Evolutionary conservation across 1,140 invertebrate species (phyloP), one percentile per base, ranked within the genome.

Genomic region (Formica selysi): DNA sequence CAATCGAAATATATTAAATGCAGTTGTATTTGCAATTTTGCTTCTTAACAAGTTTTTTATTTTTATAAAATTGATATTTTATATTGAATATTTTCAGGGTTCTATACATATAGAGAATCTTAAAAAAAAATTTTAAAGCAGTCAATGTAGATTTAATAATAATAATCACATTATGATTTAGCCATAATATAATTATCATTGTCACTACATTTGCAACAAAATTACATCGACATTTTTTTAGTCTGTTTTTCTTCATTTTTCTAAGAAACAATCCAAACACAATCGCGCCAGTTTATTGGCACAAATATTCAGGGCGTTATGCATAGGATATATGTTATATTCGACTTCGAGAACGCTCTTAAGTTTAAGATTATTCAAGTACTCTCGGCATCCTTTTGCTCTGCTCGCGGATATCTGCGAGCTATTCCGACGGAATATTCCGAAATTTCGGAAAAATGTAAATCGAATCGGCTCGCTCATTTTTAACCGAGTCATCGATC

Each of bases 401-500:
- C 6, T 62, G 36, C 19, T 10, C 38, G 19, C 41, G 29, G 48
- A 51, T 71, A 71, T 16, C 5, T 22, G 22, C 67, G 22, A 2
- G 22, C 38, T 54, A 73, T 51, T 10, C 5, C 10, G 44, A 22
- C 36, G 11, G 19, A 32, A 38, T 76, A 74, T 65, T 65, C n/a
- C 13, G 48, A 61, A 83, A 83, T 83, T 83, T 83, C 2, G 4
- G 22, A 26, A 16, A 0, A 41, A 19, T 26, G 7, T 3, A 26
- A 79, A 80, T 70, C 44, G 57, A 78, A 74, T 38, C 65, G 48
- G n/a, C 26, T n/a, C 74, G 38, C 73, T 71, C 36, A 78, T 70
- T 59, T 89, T 44, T 54, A 73, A 65, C 84, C 59, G 11, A 70
- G 26, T 41, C 51, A 81, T 86, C 76, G 87, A 89, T 89, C 76